Conservation (phyloP, 2,113 vertebrate species). For the Osmerus eperlanus region DNA sequence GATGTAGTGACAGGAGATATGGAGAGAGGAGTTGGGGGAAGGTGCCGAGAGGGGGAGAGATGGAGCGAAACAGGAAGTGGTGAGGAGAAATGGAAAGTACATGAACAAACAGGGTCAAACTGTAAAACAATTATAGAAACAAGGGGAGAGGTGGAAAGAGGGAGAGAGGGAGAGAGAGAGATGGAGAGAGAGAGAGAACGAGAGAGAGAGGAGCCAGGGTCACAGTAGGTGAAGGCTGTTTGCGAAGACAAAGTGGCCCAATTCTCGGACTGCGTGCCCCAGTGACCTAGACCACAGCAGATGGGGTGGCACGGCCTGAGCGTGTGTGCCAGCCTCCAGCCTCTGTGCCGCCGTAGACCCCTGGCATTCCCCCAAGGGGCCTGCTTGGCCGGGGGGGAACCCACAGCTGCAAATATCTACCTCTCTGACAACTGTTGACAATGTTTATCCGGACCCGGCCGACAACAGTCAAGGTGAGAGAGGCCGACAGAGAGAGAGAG, state of each 20-base stretch:
- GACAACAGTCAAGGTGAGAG: conserved; percentile 86
- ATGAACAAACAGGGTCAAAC: conserved; percentile 33
- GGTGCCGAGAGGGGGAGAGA: too few species aligned
- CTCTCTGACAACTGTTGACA: conserved; percentile 67
- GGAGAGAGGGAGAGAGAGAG: background rate
- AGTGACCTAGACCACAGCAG: conserved; percentile 63
- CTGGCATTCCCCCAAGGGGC: conserved; percentile 48
- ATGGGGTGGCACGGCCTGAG: conserved; percentile 62
- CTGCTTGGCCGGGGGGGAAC: conserved; percentile 31
- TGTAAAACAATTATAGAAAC: conserved; percentile 33
- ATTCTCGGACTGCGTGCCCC: conserved; percentile 26
- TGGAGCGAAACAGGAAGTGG: conserved; percentile 29
- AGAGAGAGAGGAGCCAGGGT: background rate
- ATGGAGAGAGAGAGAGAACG: background rate
- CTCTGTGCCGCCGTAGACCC: conserved; percentile 17
- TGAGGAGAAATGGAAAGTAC: conserved; percentile 42
- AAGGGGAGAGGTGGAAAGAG: conserved; percentile 40
- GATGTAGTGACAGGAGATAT: too few species aligned
- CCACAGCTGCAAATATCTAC: conserved; percentile 49
- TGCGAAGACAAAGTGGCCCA: background rate
- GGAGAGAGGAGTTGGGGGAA: too few species aligned
- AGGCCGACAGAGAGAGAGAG: conserved; percentile 64
- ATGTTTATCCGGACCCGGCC: conserved; percentile 60
- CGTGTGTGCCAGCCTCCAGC: conserved; percentile 52
- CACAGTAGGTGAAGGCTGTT: background rate